Base-by-base conservation (phyloP, 2,113 vertebrate genomes). In the Scopus umbretta region DNA sequence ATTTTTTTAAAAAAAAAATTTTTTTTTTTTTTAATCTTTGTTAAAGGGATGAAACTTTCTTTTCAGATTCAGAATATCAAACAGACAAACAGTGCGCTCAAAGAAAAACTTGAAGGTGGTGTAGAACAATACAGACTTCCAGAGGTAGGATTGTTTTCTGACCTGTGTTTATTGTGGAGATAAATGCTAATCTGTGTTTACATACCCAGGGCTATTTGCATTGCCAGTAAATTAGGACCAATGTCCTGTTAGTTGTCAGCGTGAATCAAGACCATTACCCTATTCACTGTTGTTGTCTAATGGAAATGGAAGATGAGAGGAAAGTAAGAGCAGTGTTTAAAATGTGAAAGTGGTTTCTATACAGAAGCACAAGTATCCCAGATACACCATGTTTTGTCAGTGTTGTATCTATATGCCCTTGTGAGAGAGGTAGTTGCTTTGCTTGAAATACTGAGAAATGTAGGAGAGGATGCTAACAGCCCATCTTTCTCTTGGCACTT, bases 41-140 rank as follows among this genome's bases (percentile, higher is more conserved):
- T 86, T 93, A 82, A 96, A 91, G 43, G 36, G 58, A 63, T 78
- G 52, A 47, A 62, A 94, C 74, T 89, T 88, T 81, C 45, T 86
- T 96, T 94, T 70, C 97, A 99, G 99, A 99, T 99, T 96, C 99
- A 99, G 97, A 99, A 98, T 95, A 99, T 99, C 95, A 99, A 99
- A 92, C 99, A 99, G 98, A 98, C 98, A 12, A 99, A 99, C 97
- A 99, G 99, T 1, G 96, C 98, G 1, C 98, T 99, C 94, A 99
- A 99, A 97, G 99, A 99, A 78, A 98, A 99, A 42, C 98, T 99
- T 79, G 98, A 98, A 84, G 98, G 98, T 30, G 99, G 99, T 67
- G 98, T 99, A 55, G 99, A 99, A 11, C 98, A 98, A 10, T 99
- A 98, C 88, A 98, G 98, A 80, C 98, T 99, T 78, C 97, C 99